Conservation (phyloP, 2,888 invertebrate genomes). For the Polydrusus cervinus region DNA sequence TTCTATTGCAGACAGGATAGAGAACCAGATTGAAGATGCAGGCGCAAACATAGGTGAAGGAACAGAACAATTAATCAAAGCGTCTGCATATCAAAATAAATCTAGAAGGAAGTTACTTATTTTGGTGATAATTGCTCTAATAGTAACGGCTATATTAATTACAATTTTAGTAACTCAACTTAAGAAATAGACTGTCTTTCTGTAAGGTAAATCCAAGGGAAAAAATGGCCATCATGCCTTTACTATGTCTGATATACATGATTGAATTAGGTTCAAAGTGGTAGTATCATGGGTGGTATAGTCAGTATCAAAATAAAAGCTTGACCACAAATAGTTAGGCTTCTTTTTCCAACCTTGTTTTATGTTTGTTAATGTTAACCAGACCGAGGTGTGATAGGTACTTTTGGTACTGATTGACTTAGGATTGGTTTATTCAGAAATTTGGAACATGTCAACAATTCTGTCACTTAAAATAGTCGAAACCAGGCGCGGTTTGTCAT, state of each 20-base stretch:
- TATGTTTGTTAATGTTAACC: too few species aligned
- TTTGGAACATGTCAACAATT: too few species aligned
- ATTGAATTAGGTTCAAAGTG: neutral
- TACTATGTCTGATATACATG: neutral
- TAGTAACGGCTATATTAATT: conserved; percentile 80
- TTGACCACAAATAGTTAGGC: too few species aligned
- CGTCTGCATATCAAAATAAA: conserved; percentile 84
- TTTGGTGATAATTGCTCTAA: conserved; percentile 78
- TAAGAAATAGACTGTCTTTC: conserved; percentile 24
- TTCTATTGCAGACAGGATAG: conserved; percentile 82
- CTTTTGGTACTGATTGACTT: too few species aligned
- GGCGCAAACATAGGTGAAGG: conserved; percentile 86
- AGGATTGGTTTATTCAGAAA: too few species aligned
- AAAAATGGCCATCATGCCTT: neutral
- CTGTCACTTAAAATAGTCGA: too few species aligned
- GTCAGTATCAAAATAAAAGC: too few species aligned
- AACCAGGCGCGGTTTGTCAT: too few species aligned
- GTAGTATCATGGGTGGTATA: too few species aligned
- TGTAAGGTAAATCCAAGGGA: neutral
- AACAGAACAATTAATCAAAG: conserved; percentile 85
- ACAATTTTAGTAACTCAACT: conserved; percentile 74
- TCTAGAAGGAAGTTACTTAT: conserved; percentile 85
- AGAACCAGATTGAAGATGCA: conserved; percentile 85
- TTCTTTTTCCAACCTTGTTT: too few species aligned
- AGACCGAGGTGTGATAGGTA: too few species aligned